Evolutionary conservation across 2,797 vertebrate species (phyloP), one percentile per base, ranked within the genome.

Genomic region (Characodon lateralis): DNA sequence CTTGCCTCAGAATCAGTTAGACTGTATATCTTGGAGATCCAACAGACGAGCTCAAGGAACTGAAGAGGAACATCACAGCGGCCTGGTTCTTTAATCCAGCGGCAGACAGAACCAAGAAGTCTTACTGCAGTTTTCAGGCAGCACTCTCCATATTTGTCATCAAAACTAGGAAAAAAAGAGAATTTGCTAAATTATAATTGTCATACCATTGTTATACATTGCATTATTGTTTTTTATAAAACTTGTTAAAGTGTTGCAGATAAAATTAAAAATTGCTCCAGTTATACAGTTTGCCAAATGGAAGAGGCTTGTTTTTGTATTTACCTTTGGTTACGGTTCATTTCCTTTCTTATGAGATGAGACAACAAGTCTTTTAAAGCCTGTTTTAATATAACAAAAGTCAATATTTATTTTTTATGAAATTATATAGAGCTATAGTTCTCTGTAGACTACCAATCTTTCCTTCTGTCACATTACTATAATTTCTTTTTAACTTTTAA

Each of bases 1-100:
- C 66, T 83, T 0, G 88, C 88, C 86, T 88, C 53, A 43, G 85
- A 77, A 72, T 74, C 46, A 16, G 6, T 65, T 50, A 31, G 72
- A 41, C 58, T 0, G 4, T 76, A 81, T 22, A 9, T 16, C 12
- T 71, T 72, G 9, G 72, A 48, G 74, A 85, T 84, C 56, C 66
- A n/a, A 84, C 81, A 72, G 55, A 90, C 74, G 5, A 90, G 72
- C 28, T 82, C 46, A 24, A 90, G 79, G 50, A 82, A 84, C 3
- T 1, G 0, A 69, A 90, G 22, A 24, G 83, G 86, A 76, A 78
- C 20, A 10, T 81, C 72, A 43, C 0, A 0, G 0, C 0, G 20
- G 2, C 6, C 0, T 87, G 74, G 35, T 1, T 84, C 35, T 51
- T 71, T 66, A 26, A 2, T 71, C 0, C 7, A 24, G 28, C 0